Percentiles rank a stretch among this genome's conserved stretches.
phyloP scores from a whole-genome alignment of 2,888 invertebrate species.

The Troides oblongomaculatus region DNA sequence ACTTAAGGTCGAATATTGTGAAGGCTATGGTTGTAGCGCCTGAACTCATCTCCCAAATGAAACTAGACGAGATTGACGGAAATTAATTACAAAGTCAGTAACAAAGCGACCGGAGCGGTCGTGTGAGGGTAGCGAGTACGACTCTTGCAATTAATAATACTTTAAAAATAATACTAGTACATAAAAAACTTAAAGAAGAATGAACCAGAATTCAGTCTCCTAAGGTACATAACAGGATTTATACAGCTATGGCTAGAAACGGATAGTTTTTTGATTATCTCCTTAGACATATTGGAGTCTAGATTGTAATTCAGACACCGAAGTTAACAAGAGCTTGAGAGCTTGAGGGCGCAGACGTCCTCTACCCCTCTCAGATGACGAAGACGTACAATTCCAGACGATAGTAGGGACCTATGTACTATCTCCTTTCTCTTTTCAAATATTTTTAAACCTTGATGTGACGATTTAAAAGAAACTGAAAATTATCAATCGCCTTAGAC shows the following conservation, averaged over 20 bases:
- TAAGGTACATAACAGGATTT: too few species aligned
- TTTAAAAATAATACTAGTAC: too few species aligned
- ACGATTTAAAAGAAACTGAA: too few species aligned
- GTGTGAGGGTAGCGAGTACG: constrained; percentile 2
- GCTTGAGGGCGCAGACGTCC: not conserved
- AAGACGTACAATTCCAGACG: constrained; percentile 18
- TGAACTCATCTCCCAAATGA: constrained; percentile 25
- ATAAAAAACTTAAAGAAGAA: too few species aligned
- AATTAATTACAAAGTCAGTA: constrained; percentile 22
- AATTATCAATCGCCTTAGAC: too few species aligned
- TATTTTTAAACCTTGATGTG: too few species aligned
- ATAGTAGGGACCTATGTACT: constrained; percentile 17
- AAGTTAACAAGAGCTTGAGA: constrained; percentile 3
- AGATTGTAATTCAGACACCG: not conserved
- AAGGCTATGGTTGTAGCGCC: not conserved
- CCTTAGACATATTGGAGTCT: not conserved
- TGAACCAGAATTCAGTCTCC: too few species aligned
- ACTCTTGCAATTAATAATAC: too few species aligned
- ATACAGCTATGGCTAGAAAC: too few species aligned
- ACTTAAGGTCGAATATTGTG: not conserved
- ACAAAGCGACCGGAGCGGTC: constrained; percentile 14
- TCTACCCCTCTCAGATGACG: constrained; percentile 18
- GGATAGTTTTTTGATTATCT: too few species aligned
- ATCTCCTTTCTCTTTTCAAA: not conserved
- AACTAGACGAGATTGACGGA: constrained; percentile 18